These are phyloP conservation scores for Diplazon laetatorius DNA, from an alignment of 2,888 invertebrate genomes.

Conservation along the genomic window DNA sequence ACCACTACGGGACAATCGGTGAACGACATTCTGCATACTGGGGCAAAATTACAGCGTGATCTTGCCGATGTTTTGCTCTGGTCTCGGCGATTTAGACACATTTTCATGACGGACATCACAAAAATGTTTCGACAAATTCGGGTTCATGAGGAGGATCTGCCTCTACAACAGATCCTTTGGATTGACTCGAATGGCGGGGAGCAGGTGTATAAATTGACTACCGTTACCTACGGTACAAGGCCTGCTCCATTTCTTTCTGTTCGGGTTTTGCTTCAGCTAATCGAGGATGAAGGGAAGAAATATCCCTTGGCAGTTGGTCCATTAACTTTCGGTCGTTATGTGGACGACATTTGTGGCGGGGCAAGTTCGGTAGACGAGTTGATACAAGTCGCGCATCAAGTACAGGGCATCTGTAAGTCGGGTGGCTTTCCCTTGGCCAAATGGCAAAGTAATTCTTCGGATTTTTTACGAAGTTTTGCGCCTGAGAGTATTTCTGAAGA, in stretches of 20 bases:
- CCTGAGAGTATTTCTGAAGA: no score
- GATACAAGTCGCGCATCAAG: background rate
- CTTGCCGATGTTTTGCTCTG: slow-evolving; percentile 43
- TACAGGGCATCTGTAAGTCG: slow-evolving; percentile 36
- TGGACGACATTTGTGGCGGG: slow-evolving; percentile 59
- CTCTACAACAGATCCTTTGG: slow-evolving; percentile 57
- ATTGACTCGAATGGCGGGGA: background rate
- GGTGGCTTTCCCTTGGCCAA: slow-evolving; percentile 52
- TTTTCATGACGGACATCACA: slow-evolving; percentile 47
- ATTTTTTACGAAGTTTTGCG: background rate
- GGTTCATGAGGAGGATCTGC: slow-evolving; percentile 52
- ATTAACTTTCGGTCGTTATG: slow-evolving; percentile 48
- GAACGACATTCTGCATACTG: slow-evolving; percentile 33
- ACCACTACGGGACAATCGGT: background rate
- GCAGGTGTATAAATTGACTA: slow-evolving; percentile 40
- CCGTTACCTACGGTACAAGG: slow-evolving; percentile 9
- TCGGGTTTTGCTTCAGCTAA: slow-evolving; percentile 23
- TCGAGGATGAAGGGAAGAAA: slow-evolving; percentile 25
- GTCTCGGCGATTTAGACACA: slow-evolving; percentile 15
- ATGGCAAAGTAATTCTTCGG: slow-evolving; percentile 26
- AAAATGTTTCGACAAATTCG: slow-evolving; percentile 59
- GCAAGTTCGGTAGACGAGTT: slow-evolving; percentile 22
- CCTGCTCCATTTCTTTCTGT: slow-evolving; percentile 55
- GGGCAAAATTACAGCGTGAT: slow-evolving; percentile 35
- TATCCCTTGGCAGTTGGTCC: slow-evolving; percentile 30